phyloP scores from a whole-genome alignment of 2,113 vertebrate genomes.

The Cryptoleucopteryx plumbea region DNA sequence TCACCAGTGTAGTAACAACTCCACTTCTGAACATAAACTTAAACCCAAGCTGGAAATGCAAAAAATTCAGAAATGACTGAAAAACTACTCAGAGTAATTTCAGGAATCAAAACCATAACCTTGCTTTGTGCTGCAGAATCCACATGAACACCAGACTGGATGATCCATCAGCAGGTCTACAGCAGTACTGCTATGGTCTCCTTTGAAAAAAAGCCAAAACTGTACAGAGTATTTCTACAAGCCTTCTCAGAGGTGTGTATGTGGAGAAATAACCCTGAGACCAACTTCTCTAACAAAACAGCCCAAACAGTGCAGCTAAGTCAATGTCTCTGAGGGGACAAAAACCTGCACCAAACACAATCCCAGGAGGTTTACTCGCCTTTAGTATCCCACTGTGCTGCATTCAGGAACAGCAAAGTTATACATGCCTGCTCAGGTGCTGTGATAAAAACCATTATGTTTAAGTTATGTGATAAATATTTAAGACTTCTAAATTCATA shows the following conservation, averaged over 20 bases:
- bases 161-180: not conserved
- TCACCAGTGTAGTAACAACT: not conserved
- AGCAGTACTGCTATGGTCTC: not conserved
- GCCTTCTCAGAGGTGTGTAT: not conserved
- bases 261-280: not conserved
- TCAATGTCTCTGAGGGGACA: not conserved
- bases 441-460: not conserved
- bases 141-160: not conserved
- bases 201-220: not conserved
- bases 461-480: not conserved
- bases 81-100: not conserved
- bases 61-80: not conserved
- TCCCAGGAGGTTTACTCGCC: not conserved
- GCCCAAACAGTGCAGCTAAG: not conserved
- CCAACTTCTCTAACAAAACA: not conserved
- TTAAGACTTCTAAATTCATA: not conserved
- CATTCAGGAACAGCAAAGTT: conserved; percentile 7
- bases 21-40: not conserved
- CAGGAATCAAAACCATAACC: not conserved
- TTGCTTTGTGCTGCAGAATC: not conserved
- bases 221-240: not conserved
- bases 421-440: not conserved
- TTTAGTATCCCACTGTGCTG: not conserved
- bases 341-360: not conserved
- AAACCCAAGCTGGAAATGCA: not conserved